A percentile compares a stretch with the other conserved stretches of the same genome.
Conservation (phyloP, 2,797 vertebrate genomes). For the Emys orbicularis region DNA sequence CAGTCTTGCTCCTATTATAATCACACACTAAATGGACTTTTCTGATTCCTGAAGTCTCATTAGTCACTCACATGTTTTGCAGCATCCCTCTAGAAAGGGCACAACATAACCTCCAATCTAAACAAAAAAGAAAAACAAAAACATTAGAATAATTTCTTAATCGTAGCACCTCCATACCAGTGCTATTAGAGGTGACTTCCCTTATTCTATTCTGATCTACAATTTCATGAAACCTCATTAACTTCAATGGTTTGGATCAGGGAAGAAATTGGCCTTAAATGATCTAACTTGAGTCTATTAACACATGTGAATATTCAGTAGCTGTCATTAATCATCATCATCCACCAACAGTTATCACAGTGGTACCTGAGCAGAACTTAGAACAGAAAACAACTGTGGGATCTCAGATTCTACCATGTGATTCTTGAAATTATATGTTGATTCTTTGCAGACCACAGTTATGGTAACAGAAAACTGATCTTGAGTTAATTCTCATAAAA, state of each 20-base stretch:
- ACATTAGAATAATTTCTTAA: background rate
- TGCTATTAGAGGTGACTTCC: background rate
- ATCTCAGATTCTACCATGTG: background rate
- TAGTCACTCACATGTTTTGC: slow-evolving; percentile 94
- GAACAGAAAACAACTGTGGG: background rate
- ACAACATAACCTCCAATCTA: slow-evolving; percentile 93
- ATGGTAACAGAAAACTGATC: background rate
- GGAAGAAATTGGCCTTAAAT: background rate
- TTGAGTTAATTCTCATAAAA: background rate
- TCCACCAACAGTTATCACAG: background rate
- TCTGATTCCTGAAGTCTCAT: background rate
- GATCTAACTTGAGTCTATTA: background rate
- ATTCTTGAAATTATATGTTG: background rate
- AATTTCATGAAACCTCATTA: background rate
- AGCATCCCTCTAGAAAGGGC: slow-evolving; percentile 97
- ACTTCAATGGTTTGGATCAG: background rate
- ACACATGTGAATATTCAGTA: background rate
- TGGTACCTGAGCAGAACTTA: background rate
- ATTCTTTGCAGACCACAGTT: background rate
- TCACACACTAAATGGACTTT: background rate
- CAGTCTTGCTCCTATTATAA: background rate
- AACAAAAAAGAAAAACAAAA: background rate
- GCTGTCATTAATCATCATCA: background rate
- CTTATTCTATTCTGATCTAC: background rate
- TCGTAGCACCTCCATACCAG: background rate